Base-by-base conservation (phyloP, 2,797 vertebrate genomes). In the Lepus townsendii region DNA sequence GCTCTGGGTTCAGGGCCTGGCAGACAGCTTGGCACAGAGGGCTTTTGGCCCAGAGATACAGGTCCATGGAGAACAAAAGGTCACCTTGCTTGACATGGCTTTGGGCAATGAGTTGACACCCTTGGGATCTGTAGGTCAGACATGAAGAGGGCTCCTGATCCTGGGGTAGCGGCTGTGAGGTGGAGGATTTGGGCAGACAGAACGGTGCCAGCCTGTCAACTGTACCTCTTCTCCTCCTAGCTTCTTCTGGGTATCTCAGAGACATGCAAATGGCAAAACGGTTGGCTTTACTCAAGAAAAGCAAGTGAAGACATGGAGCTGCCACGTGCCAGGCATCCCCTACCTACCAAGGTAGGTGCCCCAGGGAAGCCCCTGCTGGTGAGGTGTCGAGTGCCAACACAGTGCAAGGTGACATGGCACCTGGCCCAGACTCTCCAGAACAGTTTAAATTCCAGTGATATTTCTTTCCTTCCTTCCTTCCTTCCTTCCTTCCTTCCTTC, bases 181-280 rank as follows among this genome's bases (percentile, higher is more conserved):
- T 26, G 35, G 32, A 20, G 19, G 66, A 65, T 68, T 57, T 9
- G 52, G 47, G 42, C 26, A 20, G 66, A 38, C 24, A 20, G 35
- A 38, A 68, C 24, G 11, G 17, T 32, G 52, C 66, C 52, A 27
- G 71, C 13, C 32, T 30, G 42, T 32, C n/a, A 79, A 27, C 24
- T 0, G 20, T 7, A 77, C 30, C 7, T 60, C 69, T 77, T 77
- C 24, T 84, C n/a, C 50, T 68, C 13, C 38, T 12, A 52, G 30
- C 72, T 77, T 88, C 54, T 73, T 93, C 52, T 35, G 35, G 68
- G 12, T 22, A 24, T 65, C 93, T 87, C 62, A 77, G 52, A 88
- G 75, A 76, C 14, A 1, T 54, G 38, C 77, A 83, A 27, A 19
- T 4, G 35, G 71, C 50, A 85, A 82, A 30, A 66, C 24, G 32